Evolutionary conservation across 2,888 invertebrate species (phyloP).

Genomic region (Nomada flava): DNA sequence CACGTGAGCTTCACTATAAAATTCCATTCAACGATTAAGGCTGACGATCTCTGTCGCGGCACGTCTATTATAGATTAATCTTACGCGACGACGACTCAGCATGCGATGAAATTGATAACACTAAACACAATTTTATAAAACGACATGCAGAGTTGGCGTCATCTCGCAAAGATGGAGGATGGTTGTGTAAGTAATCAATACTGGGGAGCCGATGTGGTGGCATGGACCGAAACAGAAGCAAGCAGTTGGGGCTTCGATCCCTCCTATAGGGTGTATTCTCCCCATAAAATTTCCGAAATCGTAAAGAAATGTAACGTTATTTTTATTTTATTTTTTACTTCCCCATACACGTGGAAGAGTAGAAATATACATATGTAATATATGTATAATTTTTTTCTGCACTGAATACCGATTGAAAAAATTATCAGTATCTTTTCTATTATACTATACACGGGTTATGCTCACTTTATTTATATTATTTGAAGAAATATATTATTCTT

Average conservation of each 20-base stretch:
- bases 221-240: slow-evolving; percentile 66
- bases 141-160: slow-evolving; percentile 53
- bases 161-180: slow-evolving; percentile 67
- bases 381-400: no score
- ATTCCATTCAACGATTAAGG: background rate
- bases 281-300: background rate
- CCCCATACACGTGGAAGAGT: no score
- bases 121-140: slow-evolving; percentile 45
- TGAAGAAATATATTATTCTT: no score
- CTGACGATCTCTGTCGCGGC: background rate
- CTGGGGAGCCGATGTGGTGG: slow-evolving; percentile 61
- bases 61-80: background rate
- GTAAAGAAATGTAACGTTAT: no score
- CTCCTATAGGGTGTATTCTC: background rate
- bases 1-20: background rate
- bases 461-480: no score
- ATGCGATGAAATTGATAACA: background rate
- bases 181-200: slow-evolving; percentile 75
- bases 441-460: no score
- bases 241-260: slow-evolving; percentile 23
- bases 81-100: background rate
- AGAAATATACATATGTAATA: no score
- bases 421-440: no score
- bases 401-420: no score
- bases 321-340: no score